These are phyloP conservation scores for Diachasmimorpha longicaudata DNA, from an alignment of 1,140 invertebrate species.

Conservation along the genomic window DNA sequence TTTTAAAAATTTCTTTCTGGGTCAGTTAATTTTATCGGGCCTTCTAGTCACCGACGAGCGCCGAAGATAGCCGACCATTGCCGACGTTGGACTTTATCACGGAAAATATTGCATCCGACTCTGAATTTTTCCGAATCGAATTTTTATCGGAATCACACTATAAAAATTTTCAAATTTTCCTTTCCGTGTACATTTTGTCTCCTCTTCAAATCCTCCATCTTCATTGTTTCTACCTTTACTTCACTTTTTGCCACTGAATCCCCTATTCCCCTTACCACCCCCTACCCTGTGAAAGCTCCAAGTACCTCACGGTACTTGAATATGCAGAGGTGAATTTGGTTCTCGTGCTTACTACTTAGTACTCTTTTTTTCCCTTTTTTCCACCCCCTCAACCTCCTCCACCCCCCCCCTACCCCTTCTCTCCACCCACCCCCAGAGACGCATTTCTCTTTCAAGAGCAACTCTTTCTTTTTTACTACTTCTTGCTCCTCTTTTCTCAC, in stretches of 20 bases:
- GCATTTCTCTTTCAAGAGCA: not conserved
- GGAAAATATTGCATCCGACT: too few relatives aligned
- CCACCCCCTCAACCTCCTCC: too few relatives aligned
- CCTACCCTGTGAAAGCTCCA: not conserved
- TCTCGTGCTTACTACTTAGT: constrained; percentile 1
- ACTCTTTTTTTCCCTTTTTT: constrained; percentile 6
- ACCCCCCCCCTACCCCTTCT: too few relatives aligned
- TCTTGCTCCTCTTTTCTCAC: not conserved
- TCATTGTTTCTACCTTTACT: constrained; percentile 13
- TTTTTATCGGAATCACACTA: too few relatives aligned
- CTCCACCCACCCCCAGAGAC: not conserved
- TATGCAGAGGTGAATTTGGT: constrained; percentile 29
- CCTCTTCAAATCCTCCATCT: not conserved
- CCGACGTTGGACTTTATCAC: too few relatives aligned
- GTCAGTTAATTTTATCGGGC: too few relatives aligned
- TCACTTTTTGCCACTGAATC: not conserved
- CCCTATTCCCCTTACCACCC: too few relatives aligned
- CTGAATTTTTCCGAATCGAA: too few relatives aligned
- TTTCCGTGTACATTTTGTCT: not conserved
- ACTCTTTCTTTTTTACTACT: constrained; percentile 9
- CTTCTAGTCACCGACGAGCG: too few relatives aligned
- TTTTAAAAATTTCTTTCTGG: too few relatives aligned
- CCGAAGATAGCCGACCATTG: too few relatives aligned
- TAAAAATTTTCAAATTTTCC: too few relatives aligned
- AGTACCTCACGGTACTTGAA: constrained; percentile 18